Conservation (phyloP, 2,113 vertebrate genomes). For the Tor tambroides region DNA sequence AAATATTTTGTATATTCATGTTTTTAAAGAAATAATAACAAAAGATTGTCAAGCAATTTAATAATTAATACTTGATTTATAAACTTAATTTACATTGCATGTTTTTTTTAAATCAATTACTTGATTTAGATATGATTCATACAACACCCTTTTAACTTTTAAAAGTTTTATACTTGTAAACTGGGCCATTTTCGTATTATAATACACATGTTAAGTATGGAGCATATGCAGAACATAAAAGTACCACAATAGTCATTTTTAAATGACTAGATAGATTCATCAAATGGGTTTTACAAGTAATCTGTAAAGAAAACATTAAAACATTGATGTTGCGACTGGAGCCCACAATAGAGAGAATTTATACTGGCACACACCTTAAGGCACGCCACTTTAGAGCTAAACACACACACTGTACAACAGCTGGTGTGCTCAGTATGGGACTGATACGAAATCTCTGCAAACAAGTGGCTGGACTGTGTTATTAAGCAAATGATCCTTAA, state of each 20-base stretch:
- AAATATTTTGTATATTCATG: background rate
- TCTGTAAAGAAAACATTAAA: background rate
- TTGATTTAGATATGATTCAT: too few species aligned
- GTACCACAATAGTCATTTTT: background rate
- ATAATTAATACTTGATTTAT: background rate
- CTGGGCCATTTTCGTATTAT: background rate
- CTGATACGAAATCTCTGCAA: constrained; percentile 59
- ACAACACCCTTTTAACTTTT: too few species aligned
- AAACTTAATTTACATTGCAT: too few species aligned
- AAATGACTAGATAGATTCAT: background rate
- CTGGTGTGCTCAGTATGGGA: constrained; percentile 50
- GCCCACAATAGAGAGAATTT: background rate
- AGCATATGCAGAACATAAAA: background rate
- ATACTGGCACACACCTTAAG: constrained; percentile 17
- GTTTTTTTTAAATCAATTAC: too few species aligned
- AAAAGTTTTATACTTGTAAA: background rate
- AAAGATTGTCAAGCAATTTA: background rate
- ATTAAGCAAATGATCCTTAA: constrained; percentile 57
- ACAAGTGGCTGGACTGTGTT: constrained; percentile 43
- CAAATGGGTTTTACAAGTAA: background rate
- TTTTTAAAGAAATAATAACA: background rate
- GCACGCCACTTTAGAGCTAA: background rate
- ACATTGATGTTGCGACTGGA: background rate
- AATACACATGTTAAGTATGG: background rate
- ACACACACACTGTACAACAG: constrained; percentile 50